Base-by-base conservation (phyloP, 2,888 invertebrate genomes). In the Perizoma affinitatum region DNA sequence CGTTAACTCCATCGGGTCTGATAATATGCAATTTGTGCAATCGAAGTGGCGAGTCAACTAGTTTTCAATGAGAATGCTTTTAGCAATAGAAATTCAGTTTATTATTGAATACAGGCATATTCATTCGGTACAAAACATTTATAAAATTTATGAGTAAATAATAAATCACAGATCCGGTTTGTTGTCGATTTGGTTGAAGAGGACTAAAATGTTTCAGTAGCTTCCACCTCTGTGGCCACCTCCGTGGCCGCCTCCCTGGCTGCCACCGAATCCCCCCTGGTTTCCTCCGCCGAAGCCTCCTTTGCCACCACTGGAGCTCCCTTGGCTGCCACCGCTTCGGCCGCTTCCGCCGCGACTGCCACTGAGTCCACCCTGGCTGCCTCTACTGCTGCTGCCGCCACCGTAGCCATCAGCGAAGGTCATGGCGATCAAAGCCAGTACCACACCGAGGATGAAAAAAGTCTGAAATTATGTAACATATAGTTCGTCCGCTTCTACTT, bases 391-490 rank as follows among this genome's bases (percentile, higher is more conserved):
- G 6, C 38, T 9, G 5, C 43, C 43, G 4, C 73, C 66, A 0
- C 78, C 72, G 22, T 61, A 66, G 5, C 66, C 61, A 63, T 77
- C 74, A 9, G 71, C 78, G 38, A 69, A 68, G 10, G 72, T 46
- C 50, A 65, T 61, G 44, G 72, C 71, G 1, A 78, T 54, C 0
- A 79, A 43, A 34, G 71, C 73, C 63, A 75, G 45, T 10, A 74
- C 41, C 22, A 78, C 53, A 42, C 67, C 71, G 8, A 79, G 54
- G 41, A 75, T 55, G 36, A 80, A 63, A 35, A 75, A 44, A 50
- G 54, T 66, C 80, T 81, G 70, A 50, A 68, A 78, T 54, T 22
- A 61, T 47, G 22, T 33, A 52, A 46, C 4, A 47, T 41, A 3
- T 6, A 38, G 38, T 38, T 2, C 22, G 3, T 22, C 22, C 22